phyloP scores from a whole-genome alignment of 2,113 vertebrate genomes.

The Colius striatus region DNA sequence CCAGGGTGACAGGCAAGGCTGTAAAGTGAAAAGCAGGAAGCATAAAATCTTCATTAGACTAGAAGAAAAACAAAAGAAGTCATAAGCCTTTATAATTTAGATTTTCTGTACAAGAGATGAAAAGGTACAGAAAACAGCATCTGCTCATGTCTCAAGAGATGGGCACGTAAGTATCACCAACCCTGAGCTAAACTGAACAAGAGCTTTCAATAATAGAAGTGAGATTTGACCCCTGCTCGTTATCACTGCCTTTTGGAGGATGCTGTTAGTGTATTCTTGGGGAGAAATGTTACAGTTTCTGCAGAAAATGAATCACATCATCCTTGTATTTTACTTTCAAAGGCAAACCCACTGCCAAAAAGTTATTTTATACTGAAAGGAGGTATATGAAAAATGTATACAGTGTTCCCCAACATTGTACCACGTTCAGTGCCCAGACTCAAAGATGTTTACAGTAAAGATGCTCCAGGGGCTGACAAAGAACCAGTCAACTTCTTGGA shows the following conservation, averaged over 20 bases:
- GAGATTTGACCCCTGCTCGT: background rate
- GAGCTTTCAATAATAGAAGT: background rate
- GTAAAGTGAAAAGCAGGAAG: slow-evolving; percentile 2
- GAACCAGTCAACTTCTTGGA: fast-evolving
- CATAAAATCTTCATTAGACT: slow-evolving; percentile 12
- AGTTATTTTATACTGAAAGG: background rate
- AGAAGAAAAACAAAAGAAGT: slow-evolving; percentile 18
- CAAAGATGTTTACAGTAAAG: background rate
- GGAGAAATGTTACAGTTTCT: background rate
- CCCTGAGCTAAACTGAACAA: background rate
- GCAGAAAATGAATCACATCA: background rate
- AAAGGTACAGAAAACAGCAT: background rate
- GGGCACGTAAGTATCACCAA: background rate
- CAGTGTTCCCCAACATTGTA: background rate
- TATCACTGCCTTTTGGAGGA: background rate
- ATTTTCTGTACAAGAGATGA: background rate
- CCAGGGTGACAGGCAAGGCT: background rate
- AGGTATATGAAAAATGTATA: background rate
- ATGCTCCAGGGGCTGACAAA: background rate
- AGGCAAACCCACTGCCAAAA: background rate
- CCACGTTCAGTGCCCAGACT: background rate
- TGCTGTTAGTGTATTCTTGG: background rate
- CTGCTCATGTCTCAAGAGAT: background rate
- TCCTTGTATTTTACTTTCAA: background rate
- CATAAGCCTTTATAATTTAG: slow-evolving; percentile 6